Conservation (phyloP, 2,113 vertebrate genomes). For the Hylia prasina region DNA sequence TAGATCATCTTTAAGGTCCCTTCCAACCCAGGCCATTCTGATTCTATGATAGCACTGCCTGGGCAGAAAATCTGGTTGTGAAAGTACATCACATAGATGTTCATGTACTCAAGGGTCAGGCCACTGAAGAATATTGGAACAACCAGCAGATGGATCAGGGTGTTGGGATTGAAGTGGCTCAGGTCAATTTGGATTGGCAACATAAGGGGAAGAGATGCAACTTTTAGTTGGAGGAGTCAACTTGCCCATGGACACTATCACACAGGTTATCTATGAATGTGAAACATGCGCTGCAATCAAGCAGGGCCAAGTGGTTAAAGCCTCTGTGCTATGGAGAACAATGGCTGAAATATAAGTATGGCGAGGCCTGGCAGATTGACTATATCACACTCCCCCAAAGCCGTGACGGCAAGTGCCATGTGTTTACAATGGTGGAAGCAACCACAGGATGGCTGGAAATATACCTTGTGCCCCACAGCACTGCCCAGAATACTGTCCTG, state of each 20-base stretch:
- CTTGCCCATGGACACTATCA: not conserved
- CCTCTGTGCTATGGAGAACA: not conserved
- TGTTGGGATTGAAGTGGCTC: not conserved
- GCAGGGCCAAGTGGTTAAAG: not conserved
- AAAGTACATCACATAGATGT: not conserved
- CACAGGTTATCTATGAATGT: not conserved
- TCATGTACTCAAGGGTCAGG: not conserved
- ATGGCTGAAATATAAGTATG: not conserved
- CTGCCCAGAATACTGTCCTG: not conserved
- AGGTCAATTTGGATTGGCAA: not conserved
- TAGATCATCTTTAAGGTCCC: not conserved
- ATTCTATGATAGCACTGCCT: not conserved
- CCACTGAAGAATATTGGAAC: not conserved
- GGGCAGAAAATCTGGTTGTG: not conserved
- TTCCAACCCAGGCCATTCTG: not conserved
- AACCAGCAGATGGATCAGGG: not conserved
- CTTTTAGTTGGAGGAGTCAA: not conserved
- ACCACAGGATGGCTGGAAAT: not conserved
- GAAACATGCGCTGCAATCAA: not conserved
- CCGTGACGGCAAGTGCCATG: fast-evolving
- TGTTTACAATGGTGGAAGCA: not conserved
- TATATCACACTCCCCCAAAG: not conserved
- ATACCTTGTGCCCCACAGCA: not conserved
- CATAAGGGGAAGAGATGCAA: not conserved
- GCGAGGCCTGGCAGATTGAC: not conserved